Evolutionary conservation across 2,113 vertebrate genomes (phyloP), one percentile per base, ranked within the genome.

Genomic region (Bufo gargarizans): DNA sequence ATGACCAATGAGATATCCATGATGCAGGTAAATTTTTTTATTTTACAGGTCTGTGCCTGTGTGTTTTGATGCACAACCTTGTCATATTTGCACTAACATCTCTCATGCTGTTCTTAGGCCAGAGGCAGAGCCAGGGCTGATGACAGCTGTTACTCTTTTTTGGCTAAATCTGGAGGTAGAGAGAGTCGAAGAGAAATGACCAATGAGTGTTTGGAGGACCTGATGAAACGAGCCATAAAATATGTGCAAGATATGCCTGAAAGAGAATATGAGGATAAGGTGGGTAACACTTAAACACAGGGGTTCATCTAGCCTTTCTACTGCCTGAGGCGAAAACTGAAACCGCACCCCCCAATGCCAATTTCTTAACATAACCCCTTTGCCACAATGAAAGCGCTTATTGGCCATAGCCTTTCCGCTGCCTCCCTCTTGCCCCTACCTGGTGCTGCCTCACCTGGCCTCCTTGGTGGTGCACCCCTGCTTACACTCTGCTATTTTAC

Each of bases 1-100:
- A 95, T 99, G 89, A 98, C 97, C 79, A 99, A 98, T 0, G 98
- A 99, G 92, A 98, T 99, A 0, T 95, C 97, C 82, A 98, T 99
- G 96, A 89, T 96, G 90, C 96, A 96, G 96, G 96, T 96, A 80
- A 14, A 56, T 16, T 2, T 86, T 22, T 77, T 3, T 58, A 0
- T 58, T 58, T 8, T 58, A 58, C 4, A 61, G 33, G 22, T 59
- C 1, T 16, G 61, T 61, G 9, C 22, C 33, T 71, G 5, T 11
- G 22, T 71, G 10, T 13, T 33, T 2, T 1, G 4, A 3, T 12
- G 67, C 67, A 76, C 43, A 9, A 49, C 72, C 14, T 0, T 11
- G 13, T 82, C 0, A 65, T 63, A n/a, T 45, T 71, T 0, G 2
- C 14, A 4, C 22, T 49, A 77, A 58, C 79, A 43, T 12, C 49